Conservation (phyloP, 2,797 vertebrate genomes). For the Neomorphus geoffroyi region DNA sequence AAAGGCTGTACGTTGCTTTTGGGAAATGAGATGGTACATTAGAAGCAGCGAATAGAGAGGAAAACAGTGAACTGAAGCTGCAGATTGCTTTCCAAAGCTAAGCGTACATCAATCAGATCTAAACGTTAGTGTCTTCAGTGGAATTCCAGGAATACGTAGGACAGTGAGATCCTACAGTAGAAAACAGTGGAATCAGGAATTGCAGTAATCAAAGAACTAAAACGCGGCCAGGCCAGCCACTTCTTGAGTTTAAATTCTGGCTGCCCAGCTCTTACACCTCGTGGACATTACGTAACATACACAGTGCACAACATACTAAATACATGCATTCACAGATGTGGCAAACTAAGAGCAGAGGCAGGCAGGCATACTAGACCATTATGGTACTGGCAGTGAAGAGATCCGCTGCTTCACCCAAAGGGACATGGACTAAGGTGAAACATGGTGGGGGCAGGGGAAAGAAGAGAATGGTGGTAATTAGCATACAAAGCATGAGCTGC, state of each 20-base stretch:
- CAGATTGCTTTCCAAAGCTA: not conserved
- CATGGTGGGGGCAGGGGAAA: not conserved
- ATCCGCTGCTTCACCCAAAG: not conserved
- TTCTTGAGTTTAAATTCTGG: not conserved
- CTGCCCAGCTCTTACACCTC: not conserved
- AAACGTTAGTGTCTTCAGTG: not conserved
- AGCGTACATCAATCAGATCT: not conserved
- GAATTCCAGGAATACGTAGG: not conserved
- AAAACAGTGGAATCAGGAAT: not conserved
- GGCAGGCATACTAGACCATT: not conserved
- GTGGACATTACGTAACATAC: not conserved
- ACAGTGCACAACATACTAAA: not conserved
- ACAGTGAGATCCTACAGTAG: not conserved
- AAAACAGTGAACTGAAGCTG: not conserved
- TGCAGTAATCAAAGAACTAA: not conserved
- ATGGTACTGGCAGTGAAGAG: not conserved
- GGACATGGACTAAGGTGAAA: not conserved
- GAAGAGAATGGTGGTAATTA: not conserved
- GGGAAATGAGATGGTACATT: not conserved
- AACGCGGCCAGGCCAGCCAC: not conserved
- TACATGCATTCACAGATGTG: not conserved
- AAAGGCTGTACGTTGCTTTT: not conserved
- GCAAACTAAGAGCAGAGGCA: not conserved
- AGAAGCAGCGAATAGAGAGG: not conserved
- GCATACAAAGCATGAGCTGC: not conserved